Conservation (phyloP, 2,113 vertebrate species). For the Chitala chitala region DNA sequence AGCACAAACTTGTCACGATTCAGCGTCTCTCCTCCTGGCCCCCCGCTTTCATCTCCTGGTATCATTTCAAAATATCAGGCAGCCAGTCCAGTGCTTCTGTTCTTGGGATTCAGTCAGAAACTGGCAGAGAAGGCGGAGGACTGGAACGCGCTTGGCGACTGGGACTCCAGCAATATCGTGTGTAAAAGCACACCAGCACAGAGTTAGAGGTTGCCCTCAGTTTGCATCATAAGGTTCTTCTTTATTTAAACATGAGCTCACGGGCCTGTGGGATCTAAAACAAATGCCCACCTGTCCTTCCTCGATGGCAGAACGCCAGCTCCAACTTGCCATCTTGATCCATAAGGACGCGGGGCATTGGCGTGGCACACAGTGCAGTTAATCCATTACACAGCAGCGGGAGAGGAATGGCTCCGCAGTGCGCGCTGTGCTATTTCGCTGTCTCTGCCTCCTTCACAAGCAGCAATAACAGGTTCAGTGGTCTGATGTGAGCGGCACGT, state of each 20-base stretch:
- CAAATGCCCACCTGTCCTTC: neutral
- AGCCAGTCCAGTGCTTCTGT: slow-evolving; percentile 25
- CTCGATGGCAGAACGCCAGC: neutral
- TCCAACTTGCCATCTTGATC: neutral
- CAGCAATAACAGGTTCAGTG: neutral
- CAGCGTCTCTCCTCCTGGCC: slow-evolving; percentile 56
- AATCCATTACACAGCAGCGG: neutral
- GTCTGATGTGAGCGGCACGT: no score
- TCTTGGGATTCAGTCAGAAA: slow-evolving; percentile 24
- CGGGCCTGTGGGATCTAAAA: neutral
- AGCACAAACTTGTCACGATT: slow-evolving; percentile 60
- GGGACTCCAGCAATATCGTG: neutral
- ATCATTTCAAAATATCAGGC: slow-evolving; percentile 34
- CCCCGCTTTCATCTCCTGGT: slow-evolving; percentile 28
- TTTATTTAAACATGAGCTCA: neutral
- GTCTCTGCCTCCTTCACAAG: neutral
- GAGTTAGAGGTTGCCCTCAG: neutral
- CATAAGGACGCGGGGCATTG: neutral
- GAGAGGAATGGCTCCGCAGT: neutral
- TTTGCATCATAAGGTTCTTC: neutral
- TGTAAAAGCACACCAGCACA: neutral
- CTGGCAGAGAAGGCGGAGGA: slow-evolving; percentile 14
- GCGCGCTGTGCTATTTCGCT: neutral
- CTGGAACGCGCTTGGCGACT: no score
- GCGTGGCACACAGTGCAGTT: neutral